Base-by-base conservation (phyloP, 53 echinoderm and acorn worm genomes). In the Zoroaster sp. region DNA sequence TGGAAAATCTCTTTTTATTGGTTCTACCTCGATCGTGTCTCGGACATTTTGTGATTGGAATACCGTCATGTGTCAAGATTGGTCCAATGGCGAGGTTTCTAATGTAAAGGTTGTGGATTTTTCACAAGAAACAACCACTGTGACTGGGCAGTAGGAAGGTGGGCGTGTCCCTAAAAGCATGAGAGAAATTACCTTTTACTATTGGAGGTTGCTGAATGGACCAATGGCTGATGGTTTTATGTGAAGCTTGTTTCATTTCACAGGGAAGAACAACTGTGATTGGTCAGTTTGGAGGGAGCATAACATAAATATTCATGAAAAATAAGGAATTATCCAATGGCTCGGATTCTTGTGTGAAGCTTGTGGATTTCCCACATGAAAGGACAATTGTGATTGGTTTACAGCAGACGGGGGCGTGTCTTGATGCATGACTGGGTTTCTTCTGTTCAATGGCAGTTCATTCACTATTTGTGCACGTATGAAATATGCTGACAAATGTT, bases 1-100 rank as follows among this genome's bases (percentile, higher is more conserved):
- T 17, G 14, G 36, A 23, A 78, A 78, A 47, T 3, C 1, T 59
- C 12, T 78, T 59, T 76, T 46, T 18, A 1, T 30, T 18, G 41
- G n/a, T 81, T 81, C 81, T 81, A 81, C 81, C 81, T 81, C 81
- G 40, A 66, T 81, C 43, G 5, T 28, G 39, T 40, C 67, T 54
- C 10, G 7, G 63, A 59, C 5, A 28, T 59, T 34, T 53, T 59
- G 51, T n/a, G 18, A 43, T 14, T 10, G 53, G 68, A 66, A 67
- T 6, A 66, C 68, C 66, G 44, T 66, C 68, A 14, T 67, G 59
- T 35, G 14, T 18, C 25, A 74, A 74, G 74, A n/a, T 5, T 13
- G 44, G 2, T 1, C 2, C 0, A 42, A 37, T 39, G 40, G 25
- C 0, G 2, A 0, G 20, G 2, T 8, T 55, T 20, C 4, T 21